A percentile compares a stretch with the other conserved stretches of the same genome.
Conservation (phyloP, 2,888 invertebrate genomes). For the Megastigmus dorsalis region DNA sequence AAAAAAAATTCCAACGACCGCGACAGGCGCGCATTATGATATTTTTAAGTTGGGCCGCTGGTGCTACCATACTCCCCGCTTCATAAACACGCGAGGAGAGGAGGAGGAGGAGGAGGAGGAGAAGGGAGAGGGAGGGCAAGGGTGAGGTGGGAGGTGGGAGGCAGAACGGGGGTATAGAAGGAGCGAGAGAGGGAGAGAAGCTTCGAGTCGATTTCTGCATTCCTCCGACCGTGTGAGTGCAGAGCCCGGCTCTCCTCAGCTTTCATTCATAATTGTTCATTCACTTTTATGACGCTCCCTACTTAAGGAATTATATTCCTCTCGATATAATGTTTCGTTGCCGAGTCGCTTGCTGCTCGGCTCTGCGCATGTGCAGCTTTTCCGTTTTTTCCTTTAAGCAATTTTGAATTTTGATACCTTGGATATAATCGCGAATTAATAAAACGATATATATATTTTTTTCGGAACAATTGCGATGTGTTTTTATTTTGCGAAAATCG, state of each 20-base stretch:
- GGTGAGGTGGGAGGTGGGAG: conserved; percentile 1
- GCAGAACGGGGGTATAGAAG: background rate
- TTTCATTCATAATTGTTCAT: conserved; percentile 52
- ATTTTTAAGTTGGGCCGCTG: conserved; percentile 41
- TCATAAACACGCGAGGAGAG: conserved; percentile 30
- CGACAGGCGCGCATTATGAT: conserved; percentile 26
- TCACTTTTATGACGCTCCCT: conserved; percentile 48
- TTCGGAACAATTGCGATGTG: too few species aligned
- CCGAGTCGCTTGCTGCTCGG: background rate
- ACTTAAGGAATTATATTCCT: conserved; percentile 25
- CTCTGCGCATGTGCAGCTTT: background rate
- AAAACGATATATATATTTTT: too few species aligned
- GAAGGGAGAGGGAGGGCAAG: background rate
- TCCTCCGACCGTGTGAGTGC: conserved; percentile 30
- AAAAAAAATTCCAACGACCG: background rate
- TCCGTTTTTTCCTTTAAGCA: background rate
- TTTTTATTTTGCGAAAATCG: too few species aligned
- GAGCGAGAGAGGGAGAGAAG: background rate
- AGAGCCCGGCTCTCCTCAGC: conserved; percentile 34
- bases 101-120: background rate
- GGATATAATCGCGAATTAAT: too few species aligned
- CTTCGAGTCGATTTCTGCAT: conserved; percentile 49
- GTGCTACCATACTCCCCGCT: conserved; percentile 5
- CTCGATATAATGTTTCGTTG: conserved; percentile 25
- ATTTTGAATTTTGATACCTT: background rate